Evolutionary conservation across 2,113 vertebrate species (phyloP), one percentile per base, ranked within the genome.

Genomic region (Hippocampus guttulatus): DNA sequence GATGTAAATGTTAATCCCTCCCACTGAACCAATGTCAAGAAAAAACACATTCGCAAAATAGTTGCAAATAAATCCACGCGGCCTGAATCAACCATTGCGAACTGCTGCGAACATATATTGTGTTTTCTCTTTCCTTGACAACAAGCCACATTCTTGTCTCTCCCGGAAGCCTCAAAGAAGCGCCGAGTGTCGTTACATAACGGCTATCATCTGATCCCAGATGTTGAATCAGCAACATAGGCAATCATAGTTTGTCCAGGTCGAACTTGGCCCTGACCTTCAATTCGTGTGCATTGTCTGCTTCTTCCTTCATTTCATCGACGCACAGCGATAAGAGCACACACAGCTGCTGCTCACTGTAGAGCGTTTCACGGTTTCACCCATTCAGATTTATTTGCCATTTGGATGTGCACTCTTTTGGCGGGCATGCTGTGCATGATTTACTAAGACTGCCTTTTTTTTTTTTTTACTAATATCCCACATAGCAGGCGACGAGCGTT

Each of bases 231-330:
- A 69, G 61, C 67, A 38, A 79, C 69, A 74, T 68, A 60, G 66
- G 16, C 71, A 5, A 64, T 62, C 65, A 64, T 55, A 75, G 27
- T 61, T 61, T 61, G 27, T 6, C 33, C 33, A 15, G 16, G 27
- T 68, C 62, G 51, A 74, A 78, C 67, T 71, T 68, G 68, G 3
- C 23, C 79, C 76, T 79, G 70, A 80, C 85, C 76, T 87, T 88
- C 69, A 81, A 69, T 78, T 61, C 77, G 70, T 85, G 67, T 69
- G 60, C 78, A 77, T 57, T 67, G 43, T 79, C 74, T 75, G 68
- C 67, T 75, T 74, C 12, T 77, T 38, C 68, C 64, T 70, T 47
- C 58, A 73, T 68, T 55, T 70, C 61, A 66, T 52, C 66, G 70
- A 70, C 64, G 62, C 27, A 30, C 67, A 55, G 33, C 33, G 60